Conservation (phyloP, 2,113 vertebrate genomes). For the Dasypus novemcinctus region DNA sequence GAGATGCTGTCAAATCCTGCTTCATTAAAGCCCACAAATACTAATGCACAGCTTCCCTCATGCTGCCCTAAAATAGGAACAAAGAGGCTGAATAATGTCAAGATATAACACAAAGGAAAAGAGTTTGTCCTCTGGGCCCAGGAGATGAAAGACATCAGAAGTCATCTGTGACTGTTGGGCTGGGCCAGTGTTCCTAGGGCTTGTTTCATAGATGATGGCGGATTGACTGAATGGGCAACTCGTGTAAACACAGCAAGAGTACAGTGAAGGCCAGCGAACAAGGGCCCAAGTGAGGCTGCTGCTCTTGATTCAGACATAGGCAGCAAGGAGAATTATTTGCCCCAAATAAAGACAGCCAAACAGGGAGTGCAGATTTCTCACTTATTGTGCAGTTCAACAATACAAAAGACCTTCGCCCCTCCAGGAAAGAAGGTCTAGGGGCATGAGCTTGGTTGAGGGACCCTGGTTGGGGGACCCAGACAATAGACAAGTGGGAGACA, state of each 20-base stretch:
- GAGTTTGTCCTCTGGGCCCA: slow-evolving; percentile 67
- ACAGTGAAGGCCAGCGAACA: not conserved
- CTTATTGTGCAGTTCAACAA: not conserved
- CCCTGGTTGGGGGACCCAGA: not conserved
- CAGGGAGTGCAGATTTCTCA: not conserved
- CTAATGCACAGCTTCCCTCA: slow-evolving; percentile 64
- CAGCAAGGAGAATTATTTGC: not conserved
- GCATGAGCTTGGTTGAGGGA: not conserved
- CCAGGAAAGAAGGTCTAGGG: not conserved
- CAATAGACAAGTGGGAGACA: not conserved
- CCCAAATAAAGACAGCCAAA: not conserved
- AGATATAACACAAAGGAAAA: slow-evolving; percentile 72
- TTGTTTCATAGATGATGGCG: slow-evolving; percentile 31
- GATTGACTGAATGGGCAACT: not conserved
- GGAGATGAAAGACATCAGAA: slow-evolving; percentile 65
- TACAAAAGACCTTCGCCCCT: not conserved
- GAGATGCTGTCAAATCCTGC: slow-evolving; percentile 78
- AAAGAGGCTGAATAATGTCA: slow-evolving; percentile 74
- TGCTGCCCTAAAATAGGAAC: slow-evolving; percentile 73
- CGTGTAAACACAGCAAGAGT: not conserved
- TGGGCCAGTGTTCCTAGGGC: slow-evolving; percentile 16
- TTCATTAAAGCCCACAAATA: slow-evolving; percentile 76
- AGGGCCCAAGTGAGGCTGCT: not conserved
- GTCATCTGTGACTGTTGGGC: slow-evolving; percentile 31
- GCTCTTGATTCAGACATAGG: not conserved